Evolutionary conservation across 2,888 invertebrate genomes (phyloP).

Genomic region (Himalopsyche tibetana): DNA sequence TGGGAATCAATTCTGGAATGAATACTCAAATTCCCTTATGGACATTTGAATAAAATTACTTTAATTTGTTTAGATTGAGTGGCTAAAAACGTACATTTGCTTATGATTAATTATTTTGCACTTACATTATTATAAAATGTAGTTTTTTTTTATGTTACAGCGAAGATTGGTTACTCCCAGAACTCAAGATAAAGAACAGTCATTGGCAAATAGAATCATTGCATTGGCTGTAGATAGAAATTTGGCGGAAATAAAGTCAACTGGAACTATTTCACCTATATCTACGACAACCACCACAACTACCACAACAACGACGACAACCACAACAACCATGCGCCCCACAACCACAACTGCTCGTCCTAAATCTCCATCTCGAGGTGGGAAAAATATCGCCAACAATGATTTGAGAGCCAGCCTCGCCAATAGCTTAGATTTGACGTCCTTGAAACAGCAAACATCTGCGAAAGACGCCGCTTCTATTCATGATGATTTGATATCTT

Average conservation of each 20-base stretch:
- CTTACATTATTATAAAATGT: neutral
- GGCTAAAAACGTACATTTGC: too few relatives aligned
- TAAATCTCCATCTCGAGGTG: conserved; percentile 64
- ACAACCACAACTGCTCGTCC: conserved; percentile 59
- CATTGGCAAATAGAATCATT: conserved; percentile 77
- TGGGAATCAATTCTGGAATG: too few relatives aligned
- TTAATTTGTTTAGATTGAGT: too few relatives aligned
- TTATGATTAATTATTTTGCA: too few relatives aligned
- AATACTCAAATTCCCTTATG: too few relatives aligned
- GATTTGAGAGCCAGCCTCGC: conserved; percentile 50
- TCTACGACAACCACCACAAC: conserved; percentile 68
- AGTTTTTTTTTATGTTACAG: conserved; percentile 69
- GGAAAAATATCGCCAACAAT: conserved; percentile 64
- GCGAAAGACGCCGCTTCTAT: conserved; percentile 62
- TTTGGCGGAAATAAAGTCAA: conserved; percentile 67
- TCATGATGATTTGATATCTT: conserved; percentile 67
- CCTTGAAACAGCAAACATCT: conserved; percentile 65
- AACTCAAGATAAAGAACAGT: conserved; percentile 73
- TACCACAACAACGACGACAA: conserved; percentile 62
- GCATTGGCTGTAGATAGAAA: conserved; percentile 77
- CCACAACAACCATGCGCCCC: conserved; percentile 62
- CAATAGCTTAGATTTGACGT: conserved; percentile 66
- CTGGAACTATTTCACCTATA: conserved; percentile 69
- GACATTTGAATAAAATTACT: too few relatives aligned
- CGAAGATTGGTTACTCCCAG: conserved; percentile 73